phyloP scores from a whole-genome alignment of 2,113 vertebrate species.

The Rattus norvegicus region DNA sequence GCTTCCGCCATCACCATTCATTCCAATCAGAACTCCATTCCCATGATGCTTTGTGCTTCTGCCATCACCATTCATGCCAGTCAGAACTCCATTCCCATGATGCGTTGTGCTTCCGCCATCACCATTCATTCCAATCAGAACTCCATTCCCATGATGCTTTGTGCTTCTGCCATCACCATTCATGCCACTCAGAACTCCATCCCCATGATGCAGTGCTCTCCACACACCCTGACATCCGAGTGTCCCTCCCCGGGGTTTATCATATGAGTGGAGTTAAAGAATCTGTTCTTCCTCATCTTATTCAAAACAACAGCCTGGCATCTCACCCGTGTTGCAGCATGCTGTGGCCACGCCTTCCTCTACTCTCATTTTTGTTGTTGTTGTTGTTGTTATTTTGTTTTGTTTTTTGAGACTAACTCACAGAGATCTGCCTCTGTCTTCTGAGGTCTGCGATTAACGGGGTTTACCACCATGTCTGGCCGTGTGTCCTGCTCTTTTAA shows the following conservation, averaged over 20 bases:
- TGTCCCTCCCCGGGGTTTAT: neutral
- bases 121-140: too few species aligned
- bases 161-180: too few species aligned
- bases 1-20: rapidly evolving
- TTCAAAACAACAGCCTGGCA: rapidly evolving
- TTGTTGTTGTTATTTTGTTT: too few species aligned
- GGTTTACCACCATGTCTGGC: neutral
- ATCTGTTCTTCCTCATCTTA: neutral
- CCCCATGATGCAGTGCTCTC: rapidly evolving
- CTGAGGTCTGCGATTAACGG: neutral
- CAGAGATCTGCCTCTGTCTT: neutral
- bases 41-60: too few species aligned
- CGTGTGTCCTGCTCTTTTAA: neutral
- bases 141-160: too few species aligned
- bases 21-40: rapidly evolving
- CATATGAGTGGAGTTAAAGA: rapidly evolving
- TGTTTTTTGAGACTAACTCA: neutral
- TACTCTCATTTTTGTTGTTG: neutral
- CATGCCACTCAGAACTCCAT: too few species aligned
- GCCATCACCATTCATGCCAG: too few species aligned
- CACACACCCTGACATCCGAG: rapidly evolving
- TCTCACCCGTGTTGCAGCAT: rapidly evolving
- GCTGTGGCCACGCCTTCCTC: too few species aligned
- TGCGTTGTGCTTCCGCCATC: too few species aligned
- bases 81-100: too few species aligned